phyloP scores from a whole-genome alignment of 1,140 invertebrate genomes.

The Octopus sinensis region DNA sequence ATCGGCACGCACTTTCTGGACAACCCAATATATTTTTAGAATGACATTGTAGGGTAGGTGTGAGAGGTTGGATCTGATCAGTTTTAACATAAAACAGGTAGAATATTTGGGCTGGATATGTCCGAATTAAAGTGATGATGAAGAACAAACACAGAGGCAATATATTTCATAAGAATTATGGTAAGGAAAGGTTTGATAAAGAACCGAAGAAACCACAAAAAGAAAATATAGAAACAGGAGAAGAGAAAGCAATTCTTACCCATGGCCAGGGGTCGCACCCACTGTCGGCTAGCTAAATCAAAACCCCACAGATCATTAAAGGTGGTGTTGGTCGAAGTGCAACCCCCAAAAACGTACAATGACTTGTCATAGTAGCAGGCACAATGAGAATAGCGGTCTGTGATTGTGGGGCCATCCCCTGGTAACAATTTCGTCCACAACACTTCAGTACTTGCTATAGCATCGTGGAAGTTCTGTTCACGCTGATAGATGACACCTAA shows the following conservation, averaged over 20 bases:
- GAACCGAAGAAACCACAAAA: neutral
- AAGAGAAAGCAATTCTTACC: constrained; percentile 38
- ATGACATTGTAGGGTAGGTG: no score
- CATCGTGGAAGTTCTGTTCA: constrained; percentile 63
- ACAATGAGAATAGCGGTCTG: constrained; percentile 87
- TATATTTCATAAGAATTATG: neutral
- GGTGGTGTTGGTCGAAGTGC: constrained; percentile 87
- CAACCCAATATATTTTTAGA: no score
- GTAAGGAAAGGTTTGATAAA: neutral
- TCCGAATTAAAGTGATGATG: no score
- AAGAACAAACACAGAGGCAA: no score
- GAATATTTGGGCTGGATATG: no score
- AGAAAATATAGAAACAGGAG: neutral
- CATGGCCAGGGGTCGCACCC: constrained; percentile 63
- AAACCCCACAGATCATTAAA: constrained; percentile 96
- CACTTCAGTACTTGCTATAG: constrained; percentile 33
- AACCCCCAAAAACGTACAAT: constrained; percentile 95
- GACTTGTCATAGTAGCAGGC: constrained; percentile 69
- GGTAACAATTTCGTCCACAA: constrained; percentile 64
- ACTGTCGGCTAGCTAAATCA: constrained; percentile 79
- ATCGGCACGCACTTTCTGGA: no score
- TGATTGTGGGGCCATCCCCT: constrained; percentile 66
- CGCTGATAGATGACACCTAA: constrained; percentile 72
- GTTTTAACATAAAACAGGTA: no score
- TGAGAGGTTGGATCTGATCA: no score